These are phyloP conservation scores for Lomographa bimaculata DNA, from an alignment of 2,888 invertebrate species.

Conservation along the genomic window DNA sequence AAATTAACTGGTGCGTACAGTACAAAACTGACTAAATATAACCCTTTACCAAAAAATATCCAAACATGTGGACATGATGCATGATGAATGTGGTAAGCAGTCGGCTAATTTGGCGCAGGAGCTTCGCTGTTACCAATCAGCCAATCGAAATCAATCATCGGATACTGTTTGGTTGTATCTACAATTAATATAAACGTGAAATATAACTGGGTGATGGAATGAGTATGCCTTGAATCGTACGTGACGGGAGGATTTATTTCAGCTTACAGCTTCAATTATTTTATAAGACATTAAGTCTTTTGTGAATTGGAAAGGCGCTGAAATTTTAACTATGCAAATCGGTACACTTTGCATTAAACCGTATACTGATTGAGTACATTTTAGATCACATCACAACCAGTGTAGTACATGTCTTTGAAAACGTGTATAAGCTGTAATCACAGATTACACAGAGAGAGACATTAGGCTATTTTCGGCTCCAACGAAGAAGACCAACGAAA, in stretches of 20 bases:
- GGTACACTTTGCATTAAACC: too few species aligned
- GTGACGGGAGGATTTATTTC: slow-evolving; percentile 18
- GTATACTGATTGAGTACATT: neutral
- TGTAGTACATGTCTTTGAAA: slow-evolving; percentile 8
- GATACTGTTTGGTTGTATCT: slow-evolving; percentile 82
- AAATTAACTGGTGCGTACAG: slow-evolving; percentile 14
- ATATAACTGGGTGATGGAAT: slow-evolving; percentile 47
- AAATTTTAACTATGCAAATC: slow-evolving; percentile 15
- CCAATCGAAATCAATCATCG: slow-evolving; percentile 84
- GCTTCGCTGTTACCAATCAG: slow-evolving; percentile 77
- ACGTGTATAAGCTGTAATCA: too few species aligned
- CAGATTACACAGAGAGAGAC: too few species aligned
- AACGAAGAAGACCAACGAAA: too few species aligned
- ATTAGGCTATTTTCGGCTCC: too few species aligned
- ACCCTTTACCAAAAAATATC: slow-evolving; percentile 58
- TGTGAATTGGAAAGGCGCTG: slow-evolving; percentile 5
- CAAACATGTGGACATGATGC: slow-evolving; percentile 47
- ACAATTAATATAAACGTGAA: slow-evolving; percentile 79
- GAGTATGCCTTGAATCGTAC: slow-evolving; percentile 5
- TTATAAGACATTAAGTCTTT: neutral
- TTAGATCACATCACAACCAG: slow-evolving; percentile 2
- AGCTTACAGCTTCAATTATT: slow-evolving; percentile 6
- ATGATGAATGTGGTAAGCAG: slow-evolving; percentile 28
- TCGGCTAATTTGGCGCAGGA: slow-evolving; percentile 65
- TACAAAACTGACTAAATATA: too few species aligned